phyloP scores from a whole-genome alignment of 2,797 vertebrate genomes.

The Sarcoramphus papa region DNA sequence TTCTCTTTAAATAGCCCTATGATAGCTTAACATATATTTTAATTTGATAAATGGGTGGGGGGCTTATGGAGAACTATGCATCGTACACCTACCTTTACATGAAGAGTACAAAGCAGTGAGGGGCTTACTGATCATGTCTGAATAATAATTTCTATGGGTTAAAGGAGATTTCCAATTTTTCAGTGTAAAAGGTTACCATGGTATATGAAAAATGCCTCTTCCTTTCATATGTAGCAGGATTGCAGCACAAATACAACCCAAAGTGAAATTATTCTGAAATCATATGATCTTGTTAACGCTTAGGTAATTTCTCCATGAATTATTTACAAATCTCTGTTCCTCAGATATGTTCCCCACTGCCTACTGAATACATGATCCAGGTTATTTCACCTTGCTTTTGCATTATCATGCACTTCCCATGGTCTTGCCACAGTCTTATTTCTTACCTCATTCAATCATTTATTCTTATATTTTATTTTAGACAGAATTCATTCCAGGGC shows the following conservation, averaged over 20 bases:
- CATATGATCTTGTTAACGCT: neutral
- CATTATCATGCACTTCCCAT: neutral
- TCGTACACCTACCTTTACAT: neutral
- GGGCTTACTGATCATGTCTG: neutral
- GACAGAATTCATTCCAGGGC: neutral
- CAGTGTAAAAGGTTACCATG: neutral
- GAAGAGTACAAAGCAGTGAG: neutral
- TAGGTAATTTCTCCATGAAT: conserved; percentile 5
- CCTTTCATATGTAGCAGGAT: neutral
- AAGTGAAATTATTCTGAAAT: neutral
- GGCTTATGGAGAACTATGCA: neutral
- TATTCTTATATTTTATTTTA: neutral
- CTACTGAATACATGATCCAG: neutral
- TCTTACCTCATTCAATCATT: neutral
- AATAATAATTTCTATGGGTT: neutral
- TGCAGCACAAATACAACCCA: neutral
- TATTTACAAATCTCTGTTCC: conserved; percentile 13
- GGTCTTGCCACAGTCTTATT: neutral
- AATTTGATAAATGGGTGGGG: neutral
- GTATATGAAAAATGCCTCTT: neutral
- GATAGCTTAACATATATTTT: neutral
- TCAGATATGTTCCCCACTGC: neutral
- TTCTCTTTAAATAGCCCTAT: neutral
- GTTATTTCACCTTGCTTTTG: neutral
- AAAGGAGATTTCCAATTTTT: neutral